Base-by-base conservation (phyloP, 2,113 vertebrate species). In the Meriones unguiculatus region DNA sequence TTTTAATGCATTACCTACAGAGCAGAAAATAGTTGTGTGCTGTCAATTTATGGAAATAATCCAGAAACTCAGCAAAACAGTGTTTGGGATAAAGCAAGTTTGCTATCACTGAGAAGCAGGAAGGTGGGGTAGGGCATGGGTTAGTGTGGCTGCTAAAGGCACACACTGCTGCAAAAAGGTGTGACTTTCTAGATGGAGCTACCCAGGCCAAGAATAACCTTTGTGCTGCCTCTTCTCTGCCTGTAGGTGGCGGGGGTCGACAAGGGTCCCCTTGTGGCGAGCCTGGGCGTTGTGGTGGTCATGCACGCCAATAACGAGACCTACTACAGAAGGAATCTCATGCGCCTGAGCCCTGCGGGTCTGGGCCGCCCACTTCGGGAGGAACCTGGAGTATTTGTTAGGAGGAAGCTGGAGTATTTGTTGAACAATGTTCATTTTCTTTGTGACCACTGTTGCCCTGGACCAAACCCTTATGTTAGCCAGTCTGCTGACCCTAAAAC, bases 361-460 rank as follows among this genome's bases (percentile, higher is more conserved):
- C 10, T 20, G 0, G 30, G 54, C 97, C 82, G 91, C 93, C 97
- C 81, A 94, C 93, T 91, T 46, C 5, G 73, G 52, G 35, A 73
- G 38, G 73, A 96, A 75, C 73, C 84, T 15, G 22, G 52, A 41
- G 15, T 57, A 54, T 80, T 76, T 73, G 72, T 30, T 59, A 46
- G 52, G 35, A 73, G 38, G 73, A 96, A 75, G 78, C 84, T 15
- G 22, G 52, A 41, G 15, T 64, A 54, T 80, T 72, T 73, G 72
- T 30, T 59, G 54, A 86, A 93, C 85, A 90, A 96, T 69, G 77
- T 15, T 59, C 50, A 25, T 13, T 90, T 94, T 80, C 80, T 85
- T 50, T 92, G 87, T 41, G 59, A 87, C 82, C 87, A 75, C 67
- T 22, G 1, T 59, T 38, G 65, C 38, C 41, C 0, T n/a, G 35